These are phyloP conservation scores for Eupristina koningsbergeri DNA, from an alignment of 1,140 invertebrate genomes.

Conservation along the genomic window DNA sequence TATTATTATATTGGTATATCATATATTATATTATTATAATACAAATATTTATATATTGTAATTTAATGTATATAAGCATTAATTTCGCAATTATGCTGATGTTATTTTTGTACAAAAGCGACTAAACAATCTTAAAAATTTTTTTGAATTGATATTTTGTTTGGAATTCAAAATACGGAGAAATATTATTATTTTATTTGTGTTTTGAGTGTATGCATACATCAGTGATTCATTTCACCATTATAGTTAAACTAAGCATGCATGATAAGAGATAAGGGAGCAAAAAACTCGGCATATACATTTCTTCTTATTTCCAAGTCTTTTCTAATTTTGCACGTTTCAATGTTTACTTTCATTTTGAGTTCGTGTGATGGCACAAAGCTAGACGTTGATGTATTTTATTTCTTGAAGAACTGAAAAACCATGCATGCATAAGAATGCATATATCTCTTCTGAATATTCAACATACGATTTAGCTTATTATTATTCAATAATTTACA, in stretches of 20 bases:
- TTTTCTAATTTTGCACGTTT: conserved; percentile 58
- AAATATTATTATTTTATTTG: neutral
- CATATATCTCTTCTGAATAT: no score
- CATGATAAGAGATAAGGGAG: neutral
- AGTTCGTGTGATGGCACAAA: conserved; percentile 49
- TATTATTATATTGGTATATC: no score
- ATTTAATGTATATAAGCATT: no score
- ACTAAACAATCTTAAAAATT: no score
- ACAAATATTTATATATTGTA: no score
- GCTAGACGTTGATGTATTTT: neutral
- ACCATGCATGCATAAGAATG: neutral
- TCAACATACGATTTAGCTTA: neutral
- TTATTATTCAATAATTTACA: neutral
- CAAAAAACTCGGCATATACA: conserved; percentile 44
- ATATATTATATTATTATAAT: no score
- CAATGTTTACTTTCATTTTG: conserved; percentile 71
- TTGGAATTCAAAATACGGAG: neutral
- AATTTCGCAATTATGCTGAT: no score
- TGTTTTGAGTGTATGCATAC: neutral
- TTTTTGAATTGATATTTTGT: neutral
- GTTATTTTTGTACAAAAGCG: no score
- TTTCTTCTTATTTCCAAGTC: conserved; percentile 36
- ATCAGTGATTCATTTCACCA: neutral
- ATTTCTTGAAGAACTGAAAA: neutral
- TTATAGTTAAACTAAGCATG: neutral